Base-by-base conservation (phyloP, 1,140 invertebrate species). In the Formica selysi region DNA sequence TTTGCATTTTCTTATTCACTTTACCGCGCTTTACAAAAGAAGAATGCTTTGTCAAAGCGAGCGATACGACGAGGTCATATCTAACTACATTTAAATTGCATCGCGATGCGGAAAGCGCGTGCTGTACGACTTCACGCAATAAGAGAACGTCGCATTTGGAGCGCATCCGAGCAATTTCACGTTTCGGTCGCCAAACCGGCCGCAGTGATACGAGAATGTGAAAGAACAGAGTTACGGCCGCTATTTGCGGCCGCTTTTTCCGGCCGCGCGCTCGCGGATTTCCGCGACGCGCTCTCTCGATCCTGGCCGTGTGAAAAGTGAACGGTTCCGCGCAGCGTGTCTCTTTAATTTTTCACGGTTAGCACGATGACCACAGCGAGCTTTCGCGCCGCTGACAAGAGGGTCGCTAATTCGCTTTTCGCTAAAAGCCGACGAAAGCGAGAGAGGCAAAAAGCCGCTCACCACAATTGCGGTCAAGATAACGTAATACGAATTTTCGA, bases 261-360 rank as follows among this genome's bases (percentile, higher is more conserved):
- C 36, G 54, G n/a, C 36, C 32, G 38, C n/a, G 54, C 36, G 7
- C 54, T 19, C 73, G 54, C 36, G 36, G 73, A 61, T 76, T 29
- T 78, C 38, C 41, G 41, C 76, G 59, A 64, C 38, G 26, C 64
- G 16, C 62, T 54, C 64, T 80, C 76, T 16, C n/a, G n/a, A 38
- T 80, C 16, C 16, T n/a, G 32, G 32, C 8, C 19, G 51, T 19
- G 11, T 19, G 38, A 78, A 26, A 78, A 78, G 26, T 44, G 26
- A 78, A 44, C 59, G 59, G 59, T 65, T 78, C 16, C 29, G 38
- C 13, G 7, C 64, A 16, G 62, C 13, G 32, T 41, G 8, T 38
- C 7, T 80, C 32, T 80, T 80, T 41, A 70, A 80, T 80, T 80
- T 80, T 59, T 80, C 36, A 80, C 36, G 32, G 65, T 59, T 71